Conservation (phyloP, 2,888 invertebrate genomes). For the Himalopsyche anomala region DNA sequence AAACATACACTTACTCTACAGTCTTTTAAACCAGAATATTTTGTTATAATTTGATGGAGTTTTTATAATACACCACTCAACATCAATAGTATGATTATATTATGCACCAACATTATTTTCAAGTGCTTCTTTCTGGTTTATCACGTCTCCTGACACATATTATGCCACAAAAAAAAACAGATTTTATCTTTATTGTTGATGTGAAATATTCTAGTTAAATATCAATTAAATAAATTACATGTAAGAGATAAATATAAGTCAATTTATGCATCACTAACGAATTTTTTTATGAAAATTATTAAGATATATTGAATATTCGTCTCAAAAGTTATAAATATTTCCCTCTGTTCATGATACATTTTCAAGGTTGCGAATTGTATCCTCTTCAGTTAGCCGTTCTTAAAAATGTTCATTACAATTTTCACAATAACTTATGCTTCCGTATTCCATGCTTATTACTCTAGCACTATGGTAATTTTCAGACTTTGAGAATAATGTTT, state of each 20-base stretch:
- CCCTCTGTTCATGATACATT: background rate
- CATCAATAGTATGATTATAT: background rate
- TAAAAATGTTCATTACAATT: background rate
- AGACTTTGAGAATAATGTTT: slow-evolving; percentile 1
- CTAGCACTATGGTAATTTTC: background rate
- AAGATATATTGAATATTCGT: slow-evolving; percentile 25
- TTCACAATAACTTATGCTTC: background rate
- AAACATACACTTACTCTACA: background rate
- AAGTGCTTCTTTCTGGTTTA: background rate
- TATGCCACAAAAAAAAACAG: slow-evolving; percentile 29
- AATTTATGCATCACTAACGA: slow-evolving; percentile 45
- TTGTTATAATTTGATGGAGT: background rate
- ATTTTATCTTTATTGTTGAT: slow-evolving; percentile 47
- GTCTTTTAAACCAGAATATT: background rate
- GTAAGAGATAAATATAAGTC: slow-evolving; percentile 36
- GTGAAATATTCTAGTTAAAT: slow-evolving; percentile 47
- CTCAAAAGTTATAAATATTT: background rate
- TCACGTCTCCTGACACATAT: background rate
- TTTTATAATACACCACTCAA: background rate
- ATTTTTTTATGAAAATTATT: slow-evolving; percentile 39
- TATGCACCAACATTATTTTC: background rate
- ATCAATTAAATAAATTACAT: slow-evolving; percentile 41
- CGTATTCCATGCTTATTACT: background rate
- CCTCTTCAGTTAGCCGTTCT: background rate
- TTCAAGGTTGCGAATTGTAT: background rate